phyloP scores from a whole-genome alignment of 2,113 vertebrate species.

The Nyctibius bracteatus region DNA sequence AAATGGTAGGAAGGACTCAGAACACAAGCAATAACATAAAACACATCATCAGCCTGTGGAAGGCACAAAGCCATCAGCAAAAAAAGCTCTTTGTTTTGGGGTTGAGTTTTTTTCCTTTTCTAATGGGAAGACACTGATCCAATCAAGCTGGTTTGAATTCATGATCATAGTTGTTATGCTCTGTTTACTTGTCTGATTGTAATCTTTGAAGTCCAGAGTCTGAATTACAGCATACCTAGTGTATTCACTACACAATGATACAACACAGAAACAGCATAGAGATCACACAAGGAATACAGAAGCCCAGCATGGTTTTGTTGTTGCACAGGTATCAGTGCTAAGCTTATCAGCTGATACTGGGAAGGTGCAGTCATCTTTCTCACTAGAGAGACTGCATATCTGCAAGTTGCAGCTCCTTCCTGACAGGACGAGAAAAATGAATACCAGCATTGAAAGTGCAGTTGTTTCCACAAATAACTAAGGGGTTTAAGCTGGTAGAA shows the following conservation, averaged over 20 bases:
- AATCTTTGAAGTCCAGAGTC: neutral
- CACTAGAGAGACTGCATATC: neutral
- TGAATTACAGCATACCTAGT: neutral
- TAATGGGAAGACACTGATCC: neutral
- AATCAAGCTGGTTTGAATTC: constrained; percentile 44
- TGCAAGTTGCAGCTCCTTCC: neutral
- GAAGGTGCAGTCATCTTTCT: neutral
- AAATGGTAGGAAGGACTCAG: neutral
- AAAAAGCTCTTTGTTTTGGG: neutral
- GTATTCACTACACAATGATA: neutral
- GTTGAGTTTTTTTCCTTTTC: neutral
- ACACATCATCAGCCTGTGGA: constrained; percentile 13
- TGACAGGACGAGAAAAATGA: neutral
- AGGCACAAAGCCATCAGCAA: constrained; percentile 4
- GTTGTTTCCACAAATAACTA: neutral
- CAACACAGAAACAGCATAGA: neutral
- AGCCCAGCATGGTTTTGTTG: neutral
- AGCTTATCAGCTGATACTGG: neutral
- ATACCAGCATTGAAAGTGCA: neutral
- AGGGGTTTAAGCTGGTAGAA: neutral
- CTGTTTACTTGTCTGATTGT: neutral
- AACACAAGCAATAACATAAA: constrained; percentile 30
- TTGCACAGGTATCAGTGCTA: neutral
- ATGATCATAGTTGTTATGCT: neutral
- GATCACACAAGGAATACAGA: neutral